Base-by-base conservation (phyloP, 2,888 invertebrate genomes). In the Ditylenchus weischeri region DNA sequence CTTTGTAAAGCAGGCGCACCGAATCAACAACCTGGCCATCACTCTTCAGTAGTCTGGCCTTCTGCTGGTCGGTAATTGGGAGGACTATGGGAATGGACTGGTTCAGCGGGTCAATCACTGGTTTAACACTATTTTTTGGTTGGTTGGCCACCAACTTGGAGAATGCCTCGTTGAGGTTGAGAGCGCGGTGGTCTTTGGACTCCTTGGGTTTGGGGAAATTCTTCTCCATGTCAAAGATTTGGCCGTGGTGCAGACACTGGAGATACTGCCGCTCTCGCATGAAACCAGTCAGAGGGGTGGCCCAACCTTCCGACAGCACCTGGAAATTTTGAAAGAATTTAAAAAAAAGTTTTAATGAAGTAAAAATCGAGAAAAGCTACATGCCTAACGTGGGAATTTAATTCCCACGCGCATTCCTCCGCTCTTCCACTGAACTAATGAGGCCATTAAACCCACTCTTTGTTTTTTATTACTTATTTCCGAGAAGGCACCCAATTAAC, bases 261-360 rank as follows among this genome's bases (percentile, higher is more conserved):
- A 98, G 87, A 85, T 90, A 96, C 84, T 98, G 91, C 65, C 90
- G 88, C 86, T 99, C 98, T 47, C 91, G 87, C 98, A 98, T 99
- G 83, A 99, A 98, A 18, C 98, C 98, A 77, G 88, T 89, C 18
- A 99, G 86, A 0, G 98, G 98, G 64, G 90, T 89, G 0, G 95
- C 96, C 98, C 98, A 98, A 0, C 98, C 98, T 86, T 98, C 98
- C 1, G 92, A 89, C 54, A 98, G 85, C 0, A 98, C 90, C 79
- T 86, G 64, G 47, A n/a, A 67, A 54, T 15, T 29, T 29, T 5
- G 29, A 29, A 29, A 4, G 29, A 29, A 29, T n/a, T n/a, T n/a
- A n/a, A n/a, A n/a, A n/a, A n/a, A n/a, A n/a, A n/a, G n/a, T n/a
- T n/a, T n/a, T n/a, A n/a, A n/a, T n/a, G n/a, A n/a, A n/a, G n/a